These are phyloP conservation scores for Tyto alba DNA, from an alignment of 2,113 vertebrate species.

Conservation along the genomic window DNA sequence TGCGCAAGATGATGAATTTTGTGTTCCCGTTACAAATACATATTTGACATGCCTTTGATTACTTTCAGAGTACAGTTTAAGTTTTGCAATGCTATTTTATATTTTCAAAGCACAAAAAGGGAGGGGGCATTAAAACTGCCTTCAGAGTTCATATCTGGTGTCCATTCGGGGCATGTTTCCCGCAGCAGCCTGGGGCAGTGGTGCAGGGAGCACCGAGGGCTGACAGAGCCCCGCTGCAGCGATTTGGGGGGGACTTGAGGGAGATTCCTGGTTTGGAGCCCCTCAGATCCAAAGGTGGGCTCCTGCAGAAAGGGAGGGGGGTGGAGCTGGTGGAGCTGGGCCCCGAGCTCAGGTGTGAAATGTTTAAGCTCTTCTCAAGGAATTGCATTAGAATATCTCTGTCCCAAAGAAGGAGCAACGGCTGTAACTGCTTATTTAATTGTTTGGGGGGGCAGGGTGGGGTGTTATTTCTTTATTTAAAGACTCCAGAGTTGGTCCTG, in stretches of 20 bases:
- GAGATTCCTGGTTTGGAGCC: neutral
- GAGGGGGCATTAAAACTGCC: neutral
- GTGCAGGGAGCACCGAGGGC: neutral
- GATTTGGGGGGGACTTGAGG: fast-evolving
- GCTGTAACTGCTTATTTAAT: neutral
- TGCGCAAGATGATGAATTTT: neutral
- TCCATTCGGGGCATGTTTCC: fast-evolving
- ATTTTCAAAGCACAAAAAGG: neutral
- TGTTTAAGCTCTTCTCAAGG: neutral
- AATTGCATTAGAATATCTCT: neutral
- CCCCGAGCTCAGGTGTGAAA: neutral
- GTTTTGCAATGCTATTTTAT: neutral
- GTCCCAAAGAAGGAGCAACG: neutral
- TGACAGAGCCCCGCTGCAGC: neutral
- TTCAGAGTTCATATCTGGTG: neutral
- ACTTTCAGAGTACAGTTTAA: neutral
- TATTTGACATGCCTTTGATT: neutral
- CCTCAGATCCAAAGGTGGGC: neutral
- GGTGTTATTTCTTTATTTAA: neutral
- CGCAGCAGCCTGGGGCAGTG: neutral
- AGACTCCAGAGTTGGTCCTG: neutral
- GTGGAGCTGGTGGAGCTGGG: neutral
- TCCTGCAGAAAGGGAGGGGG: neutral
- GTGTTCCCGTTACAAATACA: neutral
- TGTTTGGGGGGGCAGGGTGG: no score